Percentiles rank a stretch among this genome's conserved stretches.
phyloP scores from a whole-genome alignment of 2,888 invertebrate species.

The Stegophylla sp. region DNA sequence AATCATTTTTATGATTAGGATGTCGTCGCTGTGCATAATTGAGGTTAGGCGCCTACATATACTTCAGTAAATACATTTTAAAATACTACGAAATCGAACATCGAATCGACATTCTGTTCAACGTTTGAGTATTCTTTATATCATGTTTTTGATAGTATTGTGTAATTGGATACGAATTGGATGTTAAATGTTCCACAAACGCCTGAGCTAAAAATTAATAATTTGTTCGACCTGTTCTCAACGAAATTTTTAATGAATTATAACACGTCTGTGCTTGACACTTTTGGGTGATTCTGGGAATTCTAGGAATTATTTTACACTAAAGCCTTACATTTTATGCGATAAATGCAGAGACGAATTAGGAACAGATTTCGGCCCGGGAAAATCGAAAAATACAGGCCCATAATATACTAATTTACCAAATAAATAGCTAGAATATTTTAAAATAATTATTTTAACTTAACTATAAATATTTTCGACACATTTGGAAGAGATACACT shows the following conservation, averaged over 20 bases:
- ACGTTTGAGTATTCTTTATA: not conserved
- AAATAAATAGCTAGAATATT: not conserved
- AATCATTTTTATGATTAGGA: no score
- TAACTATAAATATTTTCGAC: no score
- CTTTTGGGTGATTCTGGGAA: conserved; percentile 19
- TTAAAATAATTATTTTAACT: no score
- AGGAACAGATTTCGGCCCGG: no score
- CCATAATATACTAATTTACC: not conserved
- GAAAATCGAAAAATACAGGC: no score
- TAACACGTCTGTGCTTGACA: conserved; percentile 27
- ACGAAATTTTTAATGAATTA: conserved; percentile 14
- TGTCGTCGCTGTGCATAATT: no score
- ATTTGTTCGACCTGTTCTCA: not conserved
- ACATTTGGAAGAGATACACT: no score
- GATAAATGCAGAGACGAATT: not conserved
- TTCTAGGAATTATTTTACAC: not conserved
- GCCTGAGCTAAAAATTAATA: not conserved
- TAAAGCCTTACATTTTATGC: not conserved
- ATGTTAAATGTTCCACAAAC: not conserved
- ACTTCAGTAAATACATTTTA: no score
- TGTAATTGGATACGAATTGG: conserved; percentile 10
- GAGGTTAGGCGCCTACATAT: no score
- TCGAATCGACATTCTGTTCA: not conserved
- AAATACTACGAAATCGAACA: not conserved
- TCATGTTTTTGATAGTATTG: conserved; percentile 27